phyloP scores from a whole-genome alignment of 1,140 invertebrate species.

The Orius laevigatus region DNA sequence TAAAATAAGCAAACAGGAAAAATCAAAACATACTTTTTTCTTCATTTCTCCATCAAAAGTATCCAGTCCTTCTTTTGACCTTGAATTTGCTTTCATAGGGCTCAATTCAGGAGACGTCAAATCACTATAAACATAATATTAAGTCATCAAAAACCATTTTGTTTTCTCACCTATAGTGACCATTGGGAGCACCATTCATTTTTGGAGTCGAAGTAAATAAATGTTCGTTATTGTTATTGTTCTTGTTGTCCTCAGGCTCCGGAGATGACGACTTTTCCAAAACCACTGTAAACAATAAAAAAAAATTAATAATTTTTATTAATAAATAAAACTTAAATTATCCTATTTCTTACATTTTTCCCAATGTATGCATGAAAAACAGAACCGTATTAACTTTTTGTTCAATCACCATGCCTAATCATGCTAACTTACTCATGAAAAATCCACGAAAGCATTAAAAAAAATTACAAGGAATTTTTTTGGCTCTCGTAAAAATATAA shows the following conservation, averaged over 20 bases:
- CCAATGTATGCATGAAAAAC: too few species aligned
- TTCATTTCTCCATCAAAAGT: conserved; percentile 18
- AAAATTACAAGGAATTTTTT: conserved; percentile 5
- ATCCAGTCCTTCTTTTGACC: conserved; percentile 7
- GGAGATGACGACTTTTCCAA: conserved; percentile 6
- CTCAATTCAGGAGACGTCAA: conserved; percentile 17
- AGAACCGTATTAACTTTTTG: not conserved
- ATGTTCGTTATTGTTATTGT: conserved; percentile 2
- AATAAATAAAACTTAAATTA: too few species aligned
- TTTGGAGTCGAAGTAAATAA: conserved; percentile 6
- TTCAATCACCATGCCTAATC: not conserved
- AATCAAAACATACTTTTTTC: conserved; percentile 17
- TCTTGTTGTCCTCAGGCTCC: conserved; percentile 2
- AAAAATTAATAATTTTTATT: not conserved
- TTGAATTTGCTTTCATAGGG: conserved; percentile 15
- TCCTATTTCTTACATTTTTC: too few species aligned
- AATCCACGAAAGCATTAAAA: conserved; percentile 8
- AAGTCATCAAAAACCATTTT: conserved; percentile 4
- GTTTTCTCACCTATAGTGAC: not conserved
- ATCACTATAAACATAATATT: conserved; percentile 16
- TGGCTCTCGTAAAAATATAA: not conserved
- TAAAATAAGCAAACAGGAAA: conserved; percentile 7
- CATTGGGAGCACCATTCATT: conserved; percentile 7
- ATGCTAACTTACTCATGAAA: conserved; percentile 7
- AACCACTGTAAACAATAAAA: conserved; percentile 9